These are phyloP conservation scores for Hycleus cichorii DNA, from an alignment of 1,140 invertebrate genomes.

Conservation along the genomic window DNA sequence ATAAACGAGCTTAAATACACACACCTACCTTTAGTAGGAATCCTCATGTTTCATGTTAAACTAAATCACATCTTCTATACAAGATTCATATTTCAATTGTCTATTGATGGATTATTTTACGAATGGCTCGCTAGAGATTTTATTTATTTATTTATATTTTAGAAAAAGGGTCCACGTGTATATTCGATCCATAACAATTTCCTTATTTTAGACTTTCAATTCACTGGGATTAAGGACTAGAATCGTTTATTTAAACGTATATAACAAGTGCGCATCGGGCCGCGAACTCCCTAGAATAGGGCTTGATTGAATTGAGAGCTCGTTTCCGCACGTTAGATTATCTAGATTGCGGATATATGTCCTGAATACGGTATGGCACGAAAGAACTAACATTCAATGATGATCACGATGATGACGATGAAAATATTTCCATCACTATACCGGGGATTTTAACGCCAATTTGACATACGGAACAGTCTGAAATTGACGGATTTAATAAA, in stretches of 20 bases:
- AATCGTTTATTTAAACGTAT: conserved; percentile 9
- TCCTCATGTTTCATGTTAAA: too few species aligned
- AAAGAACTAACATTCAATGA: too few species aligned
- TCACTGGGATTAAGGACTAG: neutral
- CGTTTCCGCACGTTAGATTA: conserved; percentile 24
- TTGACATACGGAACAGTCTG: neutral
- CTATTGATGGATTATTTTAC: neutral
- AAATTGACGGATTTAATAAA: too few species aligned
- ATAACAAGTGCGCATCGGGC: conserved; percentile 21
- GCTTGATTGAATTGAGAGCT: conserved; percentile 25
- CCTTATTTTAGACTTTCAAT: neutral
- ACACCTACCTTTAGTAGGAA: neutral
- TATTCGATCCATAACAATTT: neutral
- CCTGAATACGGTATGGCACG: conserved; percentile 5
- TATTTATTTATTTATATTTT: too few species aligned
- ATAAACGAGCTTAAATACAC: conserved; percentile 25
- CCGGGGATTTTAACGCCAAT: neutral
- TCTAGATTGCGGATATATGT: conserved; percentile 17
- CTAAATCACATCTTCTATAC: too few species aligned
- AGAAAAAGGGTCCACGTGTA: neutral
- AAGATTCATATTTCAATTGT: neutral
- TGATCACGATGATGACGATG: too few species aligned
- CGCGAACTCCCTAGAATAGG: conserved; percentile 18
- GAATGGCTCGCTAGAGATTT: neutral
- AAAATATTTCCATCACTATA: neutral